These are phyloP conservation scores for Tinamus guttatus DNA, from an alignment of 2,113 vertebrate species.

Conservation along the genomic window DNA sequence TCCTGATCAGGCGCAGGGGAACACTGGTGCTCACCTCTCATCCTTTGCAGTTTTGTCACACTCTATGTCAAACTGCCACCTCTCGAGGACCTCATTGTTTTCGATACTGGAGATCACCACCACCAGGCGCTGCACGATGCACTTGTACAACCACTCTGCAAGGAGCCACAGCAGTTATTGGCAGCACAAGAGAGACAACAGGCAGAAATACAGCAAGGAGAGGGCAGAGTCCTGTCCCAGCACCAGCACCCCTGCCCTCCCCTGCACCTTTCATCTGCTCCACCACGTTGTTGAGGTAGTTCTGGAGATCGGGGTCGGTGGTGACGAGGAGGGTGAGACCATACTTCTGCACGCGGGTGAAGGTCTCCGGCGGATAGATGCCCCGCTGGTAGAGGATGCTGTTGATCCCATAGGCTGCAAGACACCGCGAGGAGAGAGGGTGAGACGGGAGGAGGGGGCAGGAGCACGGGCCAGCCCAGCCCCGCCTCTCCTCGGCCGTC, in stretches of 20 bases:
- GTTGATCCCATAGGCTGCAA: slow-evolving; percentile 93
- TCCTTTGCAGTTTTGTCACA: slow-evolving; percentile 91
- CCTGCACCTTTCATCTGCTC: slow-evolving; percentile 90
- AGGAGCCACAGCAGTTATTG: background rate
- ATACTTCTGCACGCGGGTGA: slow-evolving; percentile 90
- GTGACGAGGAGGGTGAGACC: slow-evolving; percentile 92
- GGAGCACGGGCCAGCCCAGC: fast-evolving
- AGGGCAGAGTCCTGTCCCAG: background rate
- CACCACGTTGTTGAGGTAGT: slow-evolving; percentile 91
- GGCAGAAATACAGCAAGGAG: fast-evolving
- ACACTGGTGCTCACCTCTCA: slow-evolving; percentile 74
- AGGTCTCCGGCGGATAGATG: slow-evolving; percentile 94
- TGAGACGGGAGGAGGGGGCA: background rate
- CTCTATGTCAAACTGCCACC: slow-evolving; percentile 97
- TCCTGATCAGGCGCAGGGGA: no score
- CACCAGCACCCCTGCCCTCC: background rate
- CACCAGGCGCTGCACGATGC: slow-evolving; percentile 93
- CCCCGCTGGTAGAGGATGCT: slow-evolving; percentile 97
- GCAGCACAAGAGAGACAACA: fast-evolving
- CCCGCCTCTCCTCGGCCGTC: background rate
- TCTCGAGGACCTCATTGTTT: slow-evolving; percentile 90
- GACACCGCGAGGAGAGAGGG: fast-evolving
- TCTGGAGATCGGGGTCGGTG: slow-evolving; percentile 89
- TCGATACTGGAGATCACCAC: slow-evolving; percentile 93
- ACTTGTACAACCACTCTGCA: slow-evolving; percentile 94